These are phyloP conservation scores for Syrmaticus mikado DNA, from an alignment of 2,113 vertebrate species.

Conservation along the genomic window DNA sequence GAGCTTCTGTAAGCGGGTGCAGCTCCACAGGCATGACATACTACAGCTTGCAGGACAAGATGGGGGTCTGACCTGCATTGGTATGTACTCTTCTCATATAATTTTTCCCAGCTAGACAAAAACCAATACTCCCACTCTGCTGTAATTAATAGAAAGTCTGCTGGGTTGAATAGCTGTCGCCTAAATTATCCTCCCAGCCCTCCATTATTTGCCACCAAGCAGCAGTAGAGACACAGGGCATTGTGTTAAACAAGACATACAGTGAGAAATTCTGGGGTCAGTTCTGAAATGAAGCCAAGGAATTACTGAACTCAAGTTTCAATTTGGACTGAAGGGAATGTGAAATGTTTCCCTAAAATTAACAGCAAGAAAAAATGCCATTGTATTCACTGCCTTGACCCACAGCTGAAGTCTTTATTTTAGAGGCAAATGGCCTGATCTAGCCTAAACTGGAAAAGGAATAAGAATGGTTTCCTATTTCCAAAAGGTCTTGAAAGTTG, in stretches of 20 bases:
- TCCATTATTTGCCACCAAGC: conserved; percentile 17
- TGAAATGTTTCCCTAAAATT: not conserved
- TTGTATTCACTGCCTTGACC: not conserved
- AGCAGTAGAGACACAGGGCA: not conserved
- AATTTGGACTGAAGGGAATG: not conserved
- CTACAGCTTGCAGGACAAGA: not conserved
- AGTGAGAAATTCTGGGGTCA: not conserved
- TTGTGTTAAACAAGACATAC: not conserved
- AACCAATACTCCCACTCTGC: not conserved
- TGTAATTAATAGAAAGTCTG: conserved; percentile 22
- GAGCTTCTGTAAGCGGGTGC: conserved; percentile 38
- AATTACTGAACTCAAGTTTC: not conserved
- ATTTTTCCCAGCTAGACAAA: conserved; percentile 35
- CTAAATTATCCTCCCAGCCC: not conserved
- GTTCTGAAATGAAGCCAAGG: not conserved
- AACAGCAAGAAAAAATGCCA: not conserved
- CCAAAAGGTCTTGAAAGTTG: not conserved
- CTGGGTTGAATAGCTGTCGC: not conserved
- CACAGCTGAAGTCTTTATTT: not conserved
- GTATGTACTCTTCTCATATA: conserved; percentile 4
- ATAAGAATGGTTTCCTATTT: not conserved
- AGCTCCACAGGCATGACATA: not conserved
- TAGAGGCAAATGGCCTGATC: not conserved
- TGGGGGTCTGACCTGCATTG: not conserved
- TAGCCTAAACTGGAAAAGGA: not conserved